A percentile compares a stretch with the other conserved stretches of the same genome.
Conservation (phyloP, 2,797 vertebrate genomes). For the Sebastes cheni region DNA sequence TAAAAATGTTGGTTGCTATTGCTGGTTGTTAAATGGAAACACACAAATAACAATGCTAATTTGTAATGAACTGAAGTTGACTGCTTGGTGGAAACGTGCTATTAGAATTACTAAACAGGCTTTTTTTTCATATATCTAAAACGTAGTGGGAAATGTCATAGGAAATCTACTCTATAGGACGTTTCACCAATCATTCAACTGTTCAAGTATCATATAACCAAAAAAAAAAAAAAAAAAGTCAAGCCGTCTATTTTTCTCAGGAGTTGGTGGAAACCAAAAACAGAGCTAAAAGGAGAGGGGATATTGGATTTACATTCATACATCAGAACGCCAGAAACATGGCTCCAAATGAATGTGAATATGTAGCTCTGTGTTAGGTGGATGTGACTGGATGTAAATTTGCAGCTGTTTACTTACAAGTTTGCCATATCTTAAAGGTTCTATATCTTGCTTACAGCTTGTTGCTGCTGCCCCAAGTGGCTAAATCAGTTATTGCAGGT, state of each 20-base stretch:
- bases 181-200: background rate
- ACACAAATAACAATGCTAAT: no score
- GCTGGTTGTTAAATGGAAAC: no score
- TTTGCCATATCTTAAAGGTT: background rate
- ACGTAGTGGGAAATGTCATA: background rate
- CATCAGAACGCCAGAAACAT: background rate
- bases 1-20: no score
- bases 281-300: background rate
- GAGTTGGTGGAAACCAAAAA: background rate
- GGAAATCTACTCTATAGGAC: background rate
- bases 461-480: background rate
- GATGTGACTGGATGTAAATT: background rate
- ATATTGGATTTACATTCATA: background rate
- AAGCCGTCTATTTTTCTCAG: background rate
- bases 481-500: background rate
- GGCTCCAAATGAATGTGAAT: no score
- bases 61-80: no score
- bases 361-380: background rate
- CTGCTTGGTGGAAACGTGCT: no score
- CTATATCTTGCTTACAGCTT: background rate
- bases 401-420: background rate
- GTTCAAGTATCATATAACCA: background rate
- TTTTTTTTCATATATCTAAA: background rate
- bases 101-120: background rate
- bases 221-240: background rate